Evolutionary conservation across 2,797 vertebrate genomes (phyloP), one percentile per base, ranked within the genome.

Genomic region (Sternotherus odoratus): DNA sequence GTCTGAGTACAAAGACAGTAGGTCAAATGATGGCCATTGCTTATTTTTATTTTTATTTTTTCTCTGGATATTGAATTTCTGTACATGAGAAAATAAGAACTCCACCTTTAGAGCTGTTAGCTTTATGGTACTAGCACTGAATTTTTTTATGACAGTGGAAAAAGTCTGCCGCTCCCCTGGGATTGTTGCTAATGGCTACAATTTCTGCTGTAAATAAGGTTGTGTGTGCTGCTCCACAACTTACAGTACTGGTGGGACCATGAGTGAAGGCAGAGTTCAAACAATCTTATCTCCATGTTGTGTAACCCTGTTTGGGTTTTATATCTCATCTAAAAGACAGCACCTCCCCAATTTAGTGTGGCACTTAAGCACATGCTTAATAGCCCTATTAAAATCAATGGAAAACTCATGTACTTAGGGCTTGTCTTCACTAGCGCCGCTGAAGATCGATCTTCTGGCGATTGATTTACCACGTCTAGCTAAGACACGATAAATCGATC

Each of bases 201-300:
- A 43, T 82, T 82, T 1, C 30, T 33, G 5, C 87, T 53, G 21
- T 74, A 56, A 57, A 43, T 56, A 80, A 26, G 36, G 36, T 36
- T 23, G 21, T 23, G 36, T 24, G 8, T 16, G 33, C n/a, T 8
- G 1, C 3, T 75, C n/a, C 24, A 0, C 19, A 0, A 1, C 1
- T 2, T 48, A n/a, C n/a, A 12, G 8, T 43, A 49, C 9, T 23
- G 56, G 3, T 6, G 39, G 48, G 43, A 30, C 85, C 69, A 12
- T 30, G 17, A 15, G 15, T 0, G 12, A 3, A 33, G 36, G 5
- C 53, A 23, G 23, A 46, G 23, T 21, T 78, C 17, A 28, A 83
- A n/a, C 0, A 0, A 43, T 21, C 3, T 48, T 21, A 4, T 11
- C 21, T 1, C 74, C 48, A 0, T 23, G 0, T 1, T 72, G 77